Evolutionary conservation across 2,888 invertebrate genomes (phyloP), one percentile per base, ranked within the genome.

Genomic region (Epinotia nisella): DNA sequence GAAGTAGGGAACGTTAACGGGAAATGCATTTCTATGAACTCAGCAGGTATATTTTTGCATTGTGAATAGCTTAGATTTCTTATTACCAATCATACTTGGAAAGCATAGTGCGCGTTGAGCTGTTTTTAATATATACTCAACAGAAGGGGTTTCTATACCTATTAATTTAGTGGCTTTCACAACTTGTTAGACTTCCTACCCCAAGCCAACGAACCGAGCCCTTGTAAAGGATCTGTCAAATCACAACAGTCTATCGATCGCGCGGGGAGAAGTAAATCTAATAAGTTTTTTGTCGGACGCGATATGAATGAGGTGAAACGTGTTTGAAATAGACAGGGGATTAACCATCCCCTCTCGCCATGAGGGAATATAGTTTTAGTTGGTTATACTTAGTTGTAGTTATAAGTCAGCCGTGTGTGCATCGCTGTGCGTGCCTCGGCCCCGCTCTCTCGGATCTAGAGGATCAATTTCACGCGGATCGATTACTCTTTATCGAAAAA

Each of bases 321-420:
- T 93, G 93, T 93, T 92, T 90, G 91, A 92, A 91, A 92, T 92
- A 92, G 93, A 92, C 93, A 89, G 91, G 91, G 93, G 93, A 92
- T 93, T 92, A 93, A 88, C 87, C 90, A 86, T 88, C 92, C 92
- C 92, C 90, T 87, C 83, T 83, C 80, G 79, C 75, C 76, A 78
- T 76, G 82, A 83, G 85, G 87, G 90, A 59, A 61, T 73, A 73
- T 73, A 70, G 72, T 74, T 75, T 74, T 71, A 66, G 72, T 65
- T 65, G 62, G 51, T 75, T 72, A 41, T 66, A 66, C 72, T 41
- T 68, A 56, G 62, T 49, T 62, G 17, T 62, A 60, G 60, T 19
- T 60, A 60, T 41, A 29, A 45, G n/a, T 45, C 45, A 41, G 41
- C 59, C 69, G 17, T 69, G 60, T 74, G 60, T 76, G 74, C 60